Evolutionary conservation across 2,888 invertebrate genomes (phyloP).

Genomic region (Ganaspis brasiliensis): DNA sequence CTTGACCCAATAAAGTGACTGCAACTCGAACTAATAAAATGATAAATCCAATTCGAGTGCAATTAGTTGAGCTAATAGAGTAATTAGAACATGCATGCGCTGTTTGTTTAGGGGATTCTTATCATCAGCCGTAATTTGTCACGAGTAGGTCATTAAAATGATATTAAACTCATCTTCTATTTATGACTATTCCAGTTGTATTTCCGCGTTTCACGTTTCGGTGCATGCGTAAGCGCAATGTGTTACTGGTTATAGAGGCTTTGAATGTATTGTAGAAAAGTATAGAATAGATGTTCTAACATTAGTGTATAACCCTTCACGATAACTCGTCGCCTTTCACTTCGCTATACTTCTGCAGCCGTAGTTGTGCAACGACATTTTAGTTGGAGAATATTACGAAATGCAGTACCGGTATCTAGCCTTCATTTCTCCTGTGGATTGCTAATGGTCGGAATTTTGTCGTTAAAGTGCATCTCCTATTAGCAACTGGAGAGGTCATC

Average conservation of each 20-base stretch:
- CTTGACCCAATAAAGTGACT: too few relatives aligned
- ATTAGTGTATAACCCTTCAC: constrained; percentile 37
- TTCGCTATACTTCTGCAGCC: constrained; percentile 68
- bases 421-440: constrained; percentile 8
- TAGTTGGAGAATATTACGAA: constrained; percentile 54
- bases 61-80: too few relatives aligned
- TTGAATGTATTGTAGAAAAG: constrained; percentile 2
- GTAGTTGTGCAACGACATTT: constrained; percentile 75
- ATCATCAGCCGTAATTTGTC: too few relatives aligned
- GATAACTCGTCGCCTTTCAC: constrained; percentile 75
- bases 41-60: too few relatives aligned
- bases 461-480: constrained; percentile 17
- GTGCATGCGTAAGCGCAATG: constrained; percentile 24
- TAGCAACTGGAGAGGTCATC: constrained; percentile 5
- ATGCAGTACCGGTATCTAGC: constrained; percentile 17
- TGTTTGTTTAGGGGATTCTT: too few relatives aligned
- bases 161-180: background rate
- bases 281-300: constrained; percentile 22
- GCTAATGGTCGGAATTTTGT: constrained; percentile 3
- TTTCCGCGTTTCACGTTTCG: constrained; percentile 14
- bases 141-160: background rate
- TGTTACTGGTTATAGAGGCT: constrained; percentile 15
- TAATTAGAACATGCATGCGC: too few relatives aligned
- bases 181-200: background rate
- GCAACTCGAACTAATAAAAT: too few relatives aligned